These are phyloP conservation scores for Prunella fulvescens DNA, from an alignment of 2,113 vertebrate genomes.

Conservation along the genomic window DNA sequence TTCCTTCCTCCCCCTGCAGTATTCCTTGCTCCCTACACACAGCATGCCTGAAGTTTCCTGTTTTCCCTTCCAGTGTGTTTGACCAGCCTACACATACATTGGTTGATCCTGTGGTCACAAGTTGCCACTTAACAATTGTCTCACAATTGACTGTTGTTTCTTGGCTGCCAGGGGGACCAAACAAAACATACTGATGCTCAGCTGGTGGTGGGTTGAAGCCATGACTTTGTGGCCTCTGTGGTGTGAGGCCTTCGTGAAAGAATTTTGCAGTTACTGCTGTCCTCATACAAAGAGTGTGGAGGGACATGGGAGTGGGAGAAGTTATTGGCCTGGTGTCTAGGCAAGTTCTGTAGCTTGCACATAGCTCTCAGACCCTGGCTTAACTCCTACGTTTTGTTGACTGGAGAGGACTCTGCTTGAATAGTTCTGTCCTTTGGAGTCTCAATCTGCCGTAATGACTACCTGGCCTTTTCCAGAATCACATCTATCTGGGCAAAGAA, in stretches of 20 bases:
- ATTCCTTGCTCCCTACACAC: background rate
- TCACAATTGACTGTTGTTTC: background rate
- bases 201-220: background rate
- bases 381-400: background rate
- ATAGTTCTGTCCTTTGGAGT: background rate
- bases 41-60: background rate
- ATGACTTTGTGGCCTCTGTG: background rate
- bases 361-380: background rate
- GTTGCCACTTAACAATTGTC: background rate
- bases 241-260: background rate
- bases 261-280: background rate
- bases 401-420: background rate
- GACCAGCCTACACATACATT: rapidly evolving
- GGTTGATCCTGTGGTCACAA: background rate
- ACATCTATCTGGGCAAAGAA: background rate
- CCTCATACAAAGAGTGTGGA: background rate
- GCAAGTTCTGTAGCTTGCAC: background rate
- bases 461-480: background rate
- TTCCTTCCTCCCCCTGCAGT: background rate
- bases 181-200: background rate
- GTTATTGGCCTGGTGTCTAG: background rate
- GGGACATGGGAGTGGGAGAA: background rate
- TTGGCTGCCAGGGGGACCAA: background rate
- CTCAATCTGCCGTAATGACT: background rate
- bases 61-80: background rate